phyloP scores from a whole-genome alignment of 1,140 invertebrate genomes.

The Reticulitermes speratus region DNA sequence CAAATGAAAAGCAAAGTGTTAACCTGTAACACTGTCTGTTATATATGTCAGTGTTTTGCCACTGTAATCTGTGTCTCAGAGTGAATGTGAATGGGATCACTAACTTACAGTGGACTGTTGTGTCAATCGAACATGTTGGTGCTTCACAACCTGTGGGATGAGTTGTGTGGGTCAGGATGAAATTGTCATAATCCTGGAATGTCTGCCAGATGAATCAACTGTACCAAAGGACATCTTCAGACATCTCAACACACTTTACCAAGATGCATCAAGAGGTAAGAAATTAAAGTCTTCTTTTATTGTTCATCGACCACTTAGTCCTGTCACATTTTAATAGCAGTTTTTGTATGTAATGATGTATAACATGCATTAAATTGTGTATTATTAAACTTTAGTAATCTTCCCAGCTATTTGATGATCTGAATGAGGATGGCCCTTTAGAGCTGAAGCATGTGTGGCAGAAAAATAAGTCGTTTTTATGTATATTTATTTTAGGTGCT shows the following conservation, averaged over 20 bases:
- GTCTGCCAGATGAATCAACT: slow-evolving; percentile 62
- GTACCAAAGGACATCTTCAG: slow-evolving; percentile 78
- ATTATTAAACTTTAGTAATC: too few species aligned
- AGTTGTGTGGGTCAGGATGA: slow-evolving; percentile 85
- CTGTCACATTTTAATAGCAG: too few species aligned
- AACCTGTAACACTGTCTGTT: not conserved
- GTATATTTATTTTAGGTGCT: too few species aligned
- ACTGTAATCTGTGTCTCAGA: not conserved
- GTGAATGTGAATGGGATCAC: not conserved
- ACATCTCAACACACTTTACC: slow-evolving; percentile 73
- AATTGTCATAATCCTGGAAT: slow-evolving; percentile 76
- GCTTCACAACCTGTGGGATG: slow-evolving; percentile 76
- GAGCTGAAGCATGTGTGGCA: too few species aligned
- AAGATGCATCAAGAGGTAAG: slow-evolving; percentile 73
- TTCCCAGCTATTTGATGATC: too few species aligned
- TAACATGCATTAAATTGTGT: too few species aligned
- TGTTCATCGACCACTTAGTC: too few species aligned
- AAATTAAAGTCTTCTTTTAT: not conserved
- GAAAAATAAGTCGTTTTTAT: too few species aligned
- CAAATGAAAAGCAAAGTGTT: too few species aligned
- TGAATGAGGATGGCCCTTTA: too few species aligned
- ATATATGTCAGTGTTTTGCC: slow-evolving; percentile 14
- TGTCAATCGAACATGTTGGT: slow-evolving; percentile 76
- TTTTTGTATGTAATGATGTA: too few species aligned
- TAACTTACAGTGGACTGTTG: slow-evolving; percentile 72